Conservation (phyloP, 2,113 vertebrate species). For the Saccopteryx bilineata region DNA sequence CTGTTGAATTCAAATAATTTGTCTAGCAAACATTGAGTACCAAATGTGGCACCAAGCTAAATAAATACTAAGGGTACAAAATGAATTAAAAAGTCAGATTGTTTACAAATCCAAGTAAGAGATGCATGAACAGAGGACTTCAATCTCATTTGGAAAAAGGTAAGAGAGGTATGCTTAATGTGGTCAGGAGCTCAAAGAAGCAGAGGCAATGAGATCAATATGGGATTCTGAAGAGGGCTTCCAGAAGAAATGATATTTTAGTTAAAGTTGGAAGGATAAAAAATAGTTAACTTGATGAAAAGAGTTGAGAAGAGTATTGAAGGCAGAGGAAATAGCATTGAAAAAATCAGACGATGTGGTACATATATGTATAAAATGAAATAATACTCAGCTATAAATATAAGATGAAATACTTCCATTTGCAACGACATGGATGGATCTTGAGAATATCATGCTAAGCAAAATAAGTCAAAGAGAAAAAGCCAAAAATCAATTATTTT, state of each 20-base stretch:
- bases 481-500: background rate
- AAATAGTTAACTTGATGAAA: conserved; percentile 41
- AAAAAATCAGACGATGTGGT: background rate
- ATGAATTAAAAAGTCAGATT: background rate
- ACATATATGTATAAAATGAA: background rate
- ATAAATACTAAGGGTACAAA: background rate
- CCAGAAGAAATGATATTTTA: background rate
- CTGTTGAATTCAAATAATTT: conserved; percentile 54
- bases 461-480: background rate
- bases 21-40: conserved; percentile 1
- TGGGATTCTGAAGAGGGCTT: background rate
- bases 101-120: conserved; percentile 11
- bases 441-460: background rate
- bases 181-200: conserved; percentile 2
- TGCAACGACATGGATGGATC: background rate
- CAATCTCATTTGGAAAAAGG: conserved; percentile 45
- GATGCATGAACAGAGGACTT: conserved; percentile 46
- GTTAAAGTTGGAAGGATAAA: conserved; percentile 56
- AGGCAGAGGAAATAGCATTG: background rate
- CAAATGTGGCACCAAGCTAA: conserved; percentile 31
- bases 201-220: conserved; percentile 18
- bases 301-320: background rate
- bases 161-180: conserved; percentile 25
- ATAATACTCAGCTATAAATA: background rate
- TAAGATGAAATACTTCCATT: background rate